These are phyloP conservation scores for Tragelaphus scriptus DNA, from an alignment of 2,113 vertebrate species.

Conservation along the genomic window DNA sequence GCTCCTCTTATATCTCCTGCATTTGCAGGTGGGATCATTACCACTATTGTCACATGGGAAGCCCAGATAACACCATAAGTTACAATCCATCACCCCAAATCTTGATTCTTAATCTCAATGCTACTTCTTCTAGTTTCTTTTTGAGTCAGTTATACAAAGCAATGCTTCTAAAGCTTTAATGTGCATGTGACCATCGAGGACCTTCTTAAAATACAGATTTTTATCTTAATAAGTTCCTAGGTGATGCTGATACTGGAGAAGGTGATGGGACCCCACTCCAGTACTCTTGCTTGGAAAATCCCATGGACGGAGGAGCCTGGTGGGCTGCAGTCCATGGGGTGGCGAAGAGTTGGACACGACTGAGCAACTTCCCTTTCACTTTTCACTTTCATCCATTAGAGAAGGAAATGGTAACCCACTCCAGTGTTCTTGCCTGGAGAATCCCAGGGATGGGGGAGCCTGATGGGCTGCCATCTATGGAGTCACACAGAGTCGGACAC, in stretches of 20 bases:
- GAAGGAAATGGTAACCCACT: no score
- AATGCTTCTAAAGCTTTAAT: neutral
- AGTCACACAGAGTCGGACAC: no score
- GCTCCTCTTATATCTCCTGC: neutral
- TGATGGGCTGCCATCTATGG: no score
- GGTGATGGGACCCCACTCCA: no score
- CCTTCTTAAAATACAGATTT: neutral
- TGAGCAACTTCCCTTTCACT: no score
- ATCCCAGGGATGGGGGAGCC: no score
- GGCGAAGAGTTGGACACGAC: accelerated
- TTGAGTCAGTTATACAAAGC: neutral
- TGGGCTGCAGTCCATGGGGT: no score
- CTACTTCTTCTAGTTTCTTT: neutral
- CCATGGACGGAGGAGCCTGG: no score
- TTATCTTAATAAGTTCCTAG: neutral
- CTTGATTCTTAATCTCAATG: neutral
- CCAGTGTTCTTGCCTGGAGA: no score
- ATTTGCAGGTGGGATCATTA: neutral
- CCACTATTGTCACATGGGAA: neutral
- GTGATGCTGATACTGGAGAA: neutral
- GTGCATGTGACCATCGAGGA: neutral
- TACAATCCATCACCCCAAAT: neutral
- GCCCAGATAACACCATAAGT: neutral
- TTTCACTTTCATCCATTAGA: no score
- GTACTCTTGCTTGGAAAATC: no score